phyloP scores from a whole-genome alignment of 2,888 invertebrate genomes.

The Pyrochroa serraticornis region DNA sequence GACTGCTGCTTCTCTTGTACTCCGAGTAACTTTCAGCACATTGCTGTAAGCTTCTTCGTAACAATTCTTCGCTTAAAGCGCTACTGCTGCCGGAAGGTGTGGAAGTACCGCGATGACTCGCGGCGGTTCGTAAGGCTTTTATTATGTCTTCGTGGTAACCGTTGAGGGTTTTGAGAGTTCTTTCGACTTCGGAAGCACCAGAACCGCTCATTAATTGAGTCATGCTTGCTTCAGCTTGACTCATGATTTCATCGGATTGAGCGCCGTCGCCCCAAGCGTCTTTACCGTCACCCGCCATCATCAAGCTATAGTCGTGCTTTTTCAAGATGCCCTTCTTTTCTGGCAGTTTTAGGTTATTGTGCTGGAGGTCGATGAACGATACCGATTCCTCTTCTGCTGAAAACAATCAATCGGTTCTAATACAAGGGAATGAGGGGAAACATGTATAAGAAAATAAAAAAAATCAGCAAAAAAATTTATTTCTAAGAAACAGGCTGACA shows the following conservation, averaged over 20 bases:
- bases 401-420: background rate
- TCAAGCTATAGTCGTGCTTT: constrained; percentile 80
- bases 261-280: constrained; percentile 78
- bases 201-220: constrained; percentile 63
- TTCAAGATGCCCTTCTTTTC: constrained; percentile 94
- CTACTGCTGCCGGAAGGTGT: constrained; percentile 70
- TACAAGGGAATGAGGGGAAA: background rate
- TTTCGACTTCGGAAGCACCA: constrained; percentile 77
- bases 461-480: background rate
- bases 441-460: background rate
- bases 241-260: constrained; percentile 60
- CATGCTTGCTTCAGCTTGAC: constrained; percentile 66
- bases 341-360: constrained; percentile 78
- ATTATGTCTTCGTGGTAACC: constrained; percentile 93
- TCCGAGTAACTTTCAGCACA: constrained; percentile 64
- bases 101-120: constrained; percentile 66
- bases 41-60: constrained; percentile 72
- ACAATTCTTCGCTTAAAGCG: constrained; percentile 70
- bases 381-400: constrained; percentile 77
- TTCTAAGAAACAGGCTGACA: too few relatives aligned
- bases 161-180: constrained; percentile 86
- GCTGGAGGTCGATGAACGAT: constrained; percentile 80
- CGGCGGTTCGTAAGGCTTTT: constrained; percentile 86
- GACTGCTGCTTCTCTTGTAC: constrained; percentile 67
- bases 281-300: constrained; percentile 71